Base-by-base conservation (phyloP, 2,797 vertebrate species). In the Hafferia zeledoni region DNA sequence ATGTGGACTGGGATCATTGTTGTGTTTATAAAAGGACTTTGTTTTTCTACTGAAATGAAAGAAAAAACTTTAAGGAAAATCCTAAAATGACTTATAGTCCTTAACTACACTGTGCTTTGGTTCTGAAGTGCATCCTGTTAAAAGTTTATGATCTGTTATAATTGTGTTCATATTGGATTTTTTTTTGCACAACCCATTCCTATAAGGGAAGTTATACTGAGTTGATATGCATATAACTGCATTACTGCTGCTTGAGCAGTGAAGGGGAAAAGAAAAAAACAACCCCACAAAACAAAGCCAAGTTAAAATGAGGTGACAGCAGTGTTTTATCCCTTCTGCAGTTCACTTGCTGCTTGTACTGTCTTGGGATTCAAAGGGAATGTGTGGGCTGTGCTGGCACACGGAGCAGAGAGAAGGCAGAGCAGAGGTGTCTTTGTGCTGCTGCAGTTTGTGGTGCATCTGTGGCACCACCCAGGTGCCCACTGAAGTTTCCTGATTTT, bases 321-420 rank as follows among this genome's bases (percentile, higher is more conserved):
- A 19, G 44, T n/a, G 8, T 16, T 28, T 43, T 31, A 39, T 64
- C 39, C 13, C 12, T 52, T 71, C 30, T 46, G 60, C 10, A 14
- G 27, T 2, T 86, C 15, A 5, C 18, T 23, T 17, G 11, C 43
- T 68, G 31, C 41, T 57, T 59, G 85, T 59, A n/a, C 81, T 70
- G n/a, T 53, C 67, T 33, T 46, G 3, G 11, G 24, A 13, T 15
- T 30, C 24, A 20, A 19, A 41, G 57, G 83, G 57, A 18, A 6
- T 4, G 30, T 23, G 59, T 56, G 33, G 63, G 65, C 30, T 90
- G 74, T 7, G 0, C 1, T 75, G 57, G 17, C 17, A 8, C 6
- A 1, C 0, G 10, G 61, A 20, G 7, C 0, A 1, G 27, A 31
- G 56, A 75, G 47, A 28, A 60, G 56, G 2, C 7, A 39, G 15